Evolutionary conservation across 1,140 invertebrate species (phyloP).

Genomic region (Caerostris darwini): DNA sequence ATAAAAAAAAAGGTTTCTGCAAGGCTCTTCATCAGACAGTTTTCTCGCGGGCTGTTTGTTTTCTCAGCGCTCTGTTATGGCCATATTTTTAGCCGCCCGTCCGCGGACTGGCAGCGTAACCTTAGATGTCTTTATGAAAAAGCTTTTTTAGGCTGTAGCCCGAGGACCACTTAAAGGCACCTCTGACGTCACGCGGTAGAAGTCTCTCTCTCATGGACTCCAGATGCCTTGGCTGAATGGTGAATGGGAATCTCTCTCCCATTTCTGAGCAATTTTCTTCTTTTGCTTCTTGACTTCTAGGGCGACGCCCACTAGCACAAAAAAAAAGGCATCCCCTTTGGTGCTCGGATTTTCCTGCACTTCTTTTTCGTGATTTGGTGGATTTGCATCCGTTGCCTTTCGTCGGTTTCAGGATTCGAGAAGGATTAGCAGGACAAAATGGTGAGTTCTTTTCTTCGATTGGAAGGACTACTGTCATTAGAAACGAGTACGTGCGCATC

Average conservation of each 20-base stretch:
- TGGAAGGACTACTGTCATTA: no score
- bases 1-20: background rate
- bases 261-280: background rate
- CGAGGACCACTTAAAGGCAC: constrained; percentile 57
- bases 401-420: background rate
- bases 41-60: constrained; percentile 45
- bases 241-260: background rate
- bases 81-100: constrained; percentile 72
- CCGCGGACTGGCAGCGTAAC: constrained; percentile 42
- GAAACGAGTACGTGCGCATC: no score
- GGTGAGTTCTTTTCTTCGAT: no score
- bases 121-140: constrained; percentile 67
- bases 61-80: constrained; percentile 66
- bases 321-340: background rate
- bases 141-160: constrained; percentile 71
- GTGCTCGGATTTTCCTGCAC: background rate
- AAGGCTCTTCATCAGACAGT: constrained; percentile 37
- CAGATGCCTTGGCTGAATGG: constrained; percentile 61
- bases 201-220: constrained; percentile 13
- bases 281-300: no score
- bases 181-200: constrained; percentile 43
- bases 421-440: background rate
- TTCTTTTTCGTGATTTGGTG: background rate
- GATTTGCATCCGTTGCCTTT: background rate
- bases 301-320: background rate